These are phyloP conservation scores for Platynereis dumerilii DNA, from an alignment of 2,888 invertebrate species.

Conservation along the genomic window DNA sequence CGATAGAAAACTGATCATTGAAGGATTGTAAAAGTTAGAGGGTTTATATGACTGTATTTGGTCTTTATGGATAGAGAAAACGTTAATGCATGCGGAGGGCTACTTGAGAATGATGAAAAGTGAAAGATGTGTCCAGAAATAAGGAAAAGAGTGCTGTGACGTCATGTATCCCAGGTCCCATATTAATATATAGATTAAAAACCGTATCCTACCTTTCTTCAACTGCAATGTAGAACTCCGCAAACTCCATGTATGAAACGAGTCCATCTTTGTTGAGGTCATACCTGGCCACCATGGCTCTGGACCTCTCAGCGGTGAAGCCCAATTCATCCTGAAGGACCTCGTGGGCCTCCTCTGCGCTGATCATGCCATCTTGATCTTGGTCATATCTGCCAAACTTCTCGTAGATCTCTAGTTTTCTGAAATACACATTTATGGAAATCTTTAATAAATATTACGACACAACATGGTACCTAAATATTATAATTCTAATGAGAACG, in stretches of 20 bases:
- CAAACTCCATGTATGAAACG: conserved; percentile 35
- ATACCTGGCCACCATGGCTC: conserved; percentile 27
- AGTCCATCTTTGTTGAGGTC: conserved; percentile 31
- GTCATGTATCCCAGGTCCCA: too few species aligned
- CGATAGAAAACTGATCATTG: too few species aligned
- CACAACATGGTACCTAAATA: too few species aligned
- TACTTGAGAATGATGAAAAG: too few species aligned
- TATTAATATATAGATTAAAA: too few species aligned
- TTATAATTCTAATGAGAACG: too few species aligned
- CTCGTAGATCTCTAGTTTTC: conserved; percentile 35
- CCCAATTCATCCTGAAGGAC: conserved; percentile 32
- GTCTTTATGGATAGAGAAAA: too few species aligned
- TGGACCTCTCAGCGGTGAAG: conserved; percentile 23
- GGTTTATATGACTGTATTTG: too few species aligned
- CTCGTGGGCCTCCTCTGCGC: conserved; percentile 76
- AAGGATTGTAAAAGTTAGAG: too few species aligned
- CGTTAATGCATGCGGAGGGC: too few species aligned
- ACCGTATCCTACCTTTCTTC: conserved; percentile 35
- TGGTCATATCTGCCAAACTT: conserved; percentile 68
- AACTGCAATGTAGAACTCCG: conserved; percentile 33
- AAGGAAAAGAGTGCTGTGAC: too few species aligned
- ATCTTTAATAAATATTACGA: not conserved
- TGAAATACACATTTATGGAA: conserved; percentile 9
- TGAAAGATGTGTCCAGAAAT: too few species aligned
- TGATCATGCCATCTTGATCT: conserved; percentile 83